Evolutionary conservation across 2,113 vertebrate species (phyloP).

Genomic region (Marmota flaviventris): DNA sequence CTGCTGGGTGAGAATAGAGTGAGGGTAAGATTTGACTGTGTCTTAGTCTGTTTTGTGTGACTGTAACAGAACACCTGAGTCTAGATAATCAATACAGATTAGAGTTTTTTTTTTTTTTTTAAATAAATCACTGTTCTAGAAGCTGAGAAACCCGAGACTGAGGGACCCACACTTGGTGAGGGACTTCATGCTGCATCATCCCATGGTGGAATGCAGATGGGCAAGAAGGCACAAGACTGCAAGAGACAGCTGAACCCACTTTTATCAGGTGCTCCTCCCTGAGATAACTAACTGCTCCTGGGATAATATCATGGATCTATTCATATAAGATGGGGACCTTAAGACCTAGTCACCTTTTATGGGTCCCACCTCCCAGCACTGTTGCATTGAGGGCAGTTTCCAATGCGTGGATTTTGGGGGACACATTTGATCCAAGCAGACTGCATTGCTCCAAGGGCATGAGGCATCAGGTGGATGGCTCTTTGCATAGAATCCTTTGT

Average conservation of each 20-base stretch:
- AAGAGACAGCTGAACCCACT: not conserved
- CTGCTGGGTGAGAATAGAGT: not conserved
- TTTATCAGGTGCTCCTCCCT: not conserved
- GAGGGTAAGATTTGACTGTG: not conserved
- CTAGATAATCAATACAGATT: not conserved
- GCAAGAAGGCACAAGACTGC: not conserved
- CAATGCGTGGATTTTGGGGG: not conserved
- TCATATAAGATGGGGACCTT: not conserved
- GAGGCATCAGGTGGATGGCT: fast-evolving
- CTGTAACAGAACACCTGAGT: not conserved
- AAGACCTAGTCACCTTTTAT: not conserved
- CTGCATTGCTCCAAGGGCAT: fast-evolving
- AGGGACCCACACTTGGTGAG: not conserved
- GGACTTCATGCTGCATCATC: too few relatives aligned
- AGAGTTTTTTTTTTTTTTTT: not conserved
- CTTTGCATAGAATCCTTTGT: fast-evolving
- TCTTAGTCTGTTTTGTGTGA: too few relatives aligned
- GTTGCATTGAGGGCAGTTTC: not conserved
- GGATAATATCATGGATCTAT: not conserved
- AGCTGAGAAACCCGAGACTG: not conserved
- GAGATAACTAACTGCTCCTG: not conserved
- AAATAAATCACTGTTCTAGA: not conserved
- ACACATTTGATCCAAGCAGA: not conserved
- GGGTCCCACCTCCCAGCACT: not conserved
- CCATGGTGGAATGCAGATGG: not conserved